Conservation (phyloP, 2,797 vertebrate genomes). For the Orestias chungarensis region DNA sequence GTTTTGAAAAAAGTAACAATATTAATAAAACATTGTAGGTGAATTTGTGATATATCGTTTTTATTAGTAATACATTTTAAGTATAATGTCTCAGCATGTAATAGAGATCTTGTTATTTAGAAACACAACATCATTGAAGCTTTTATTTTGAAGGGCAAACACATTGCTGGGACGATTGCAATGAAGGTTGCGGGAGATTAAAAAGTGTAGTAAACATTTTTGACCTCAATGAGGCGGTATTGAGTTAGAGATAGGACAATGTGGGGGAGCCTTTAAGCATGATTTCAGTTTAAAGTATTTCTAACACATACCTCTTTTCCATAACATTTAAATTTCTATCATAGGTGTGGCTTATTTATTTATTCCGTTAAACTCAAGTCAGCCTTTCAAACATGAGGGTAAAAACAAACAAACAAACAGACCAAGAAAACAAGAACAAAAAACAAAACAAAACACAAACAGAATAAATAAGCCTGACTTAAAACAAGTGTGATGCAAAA, state of each 20-base stretch:
- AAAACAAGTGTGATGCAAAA: background rate
- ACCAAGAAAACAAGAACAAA: too few species aligned
- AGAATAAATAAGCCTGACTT: background rate
- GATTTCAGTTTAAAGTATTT: background rate
- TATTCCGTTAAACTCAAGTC: too few species aligned
- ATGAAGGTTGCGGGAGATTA: background rate
- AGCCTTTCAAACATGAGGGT: too few species aligned
- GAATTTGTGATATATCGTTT: background rate
- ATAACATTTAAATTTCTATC: too few species aligned
- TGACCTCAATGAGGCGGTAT: slow-evolving; percentile 2
- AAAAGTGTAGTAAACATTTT: background rate
- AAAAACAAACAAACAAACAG: too few species aligned
- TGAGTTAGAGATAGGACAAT: background rate
- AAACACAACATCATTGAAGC: too few species aligned
- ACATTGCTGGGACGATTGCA: background rate
- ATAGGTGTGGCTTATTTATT: too few species aligned
- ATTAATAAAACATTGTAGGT: too few species aligned
- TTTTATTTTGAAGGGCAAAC: slow-evolving; percentile 17
- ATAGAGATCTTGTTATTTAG: background rate
- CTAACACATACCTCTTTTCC: background rate
- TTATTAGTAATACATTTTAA: too few species aligned
- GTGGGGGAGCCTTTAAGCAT: background rate
- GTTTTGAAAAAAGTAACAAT: background rate
- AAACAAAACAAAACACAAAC: background rate
- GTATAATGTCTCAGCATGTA: too few species aligned